Conservation (phyloP, 2,888 invertebrate genomes). For the Sceliomorpha sp. region DNA sequence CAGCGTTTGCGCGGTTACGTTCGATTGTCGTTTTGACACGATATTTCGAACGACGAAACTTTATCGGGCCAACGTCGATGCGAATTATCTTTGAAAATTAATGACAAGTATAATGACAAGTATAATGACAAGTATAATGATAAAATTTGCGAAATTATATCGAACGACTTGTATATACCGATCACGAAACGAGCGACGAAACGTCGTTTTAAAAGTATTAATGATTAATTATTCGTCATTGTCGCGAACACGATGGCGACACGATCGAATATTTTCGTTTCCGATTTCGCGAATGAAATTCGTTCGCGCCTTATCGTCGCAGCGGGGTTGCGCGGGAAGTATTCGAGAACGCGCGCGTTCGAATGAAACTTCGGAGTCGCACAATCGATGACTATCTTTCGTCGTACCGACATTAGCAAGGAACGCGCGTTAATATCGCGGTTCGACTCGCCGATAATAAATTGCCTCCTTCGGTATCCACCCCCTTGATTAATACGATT, state of each 20-base stretch:
- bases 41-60: no score
- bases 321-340: constrained; percentile 15
- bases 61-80: no score
- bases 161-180: background rate
- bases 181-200: background rate
- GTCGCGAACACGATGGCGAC: constrained; percentile 5
- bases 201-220: constrained; percentile 1
- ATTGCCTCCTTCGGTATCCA: constrained; percentile 20
- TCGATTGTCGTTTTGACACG: no score
- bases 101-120: constrained; percentile 14
- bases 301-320: constrained; percentile 19
- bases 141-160: constrained; percentile 4
- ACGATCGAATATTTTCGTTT: constrained; percentile 6
- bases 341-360: constrained; percentile 12
- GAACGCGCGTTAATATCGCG: constrained; percentile 28
- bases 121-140: constrained; percentile 11
- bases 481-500: constrained; percentile 12
- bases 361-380: constrained; percentile 14
- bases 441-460: constrained; percentile 26
- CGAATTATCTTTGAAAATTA: constrained; percentile 35
- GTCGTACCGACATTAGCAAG: constrained; percentile 18
- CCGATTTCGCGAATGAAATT: constrained; percentile 34
- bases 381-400: constrained; percentile 22
- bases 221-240: constrained; percentile 19
- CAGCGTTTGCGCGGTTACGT: no score